These are phyloP conservation scores for Tipula lateralis DNA, from an alignment of 2,888 invertebrate species.

Conservation along the genomic window DNA sequence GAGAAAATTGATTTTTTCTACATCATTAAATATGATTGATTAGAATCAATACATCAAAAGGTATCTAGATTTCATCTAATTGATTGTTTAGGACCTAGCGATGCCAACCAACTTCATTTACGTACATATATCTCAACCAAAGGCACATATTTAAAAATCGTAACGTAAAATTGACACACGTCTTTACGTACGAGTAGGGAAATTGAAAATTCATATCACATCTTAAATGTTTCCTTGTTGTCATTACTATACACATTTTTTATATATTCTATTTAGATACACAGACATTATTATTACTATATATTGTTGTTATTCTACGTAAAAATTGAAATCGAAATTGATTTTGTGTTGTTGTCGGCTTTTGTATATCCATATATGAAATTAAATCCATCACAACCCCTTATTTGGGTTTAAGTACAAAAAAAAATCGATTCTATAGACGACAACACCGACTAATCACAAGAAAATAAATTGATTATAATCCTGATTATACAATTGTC, in stretches of 20 bases:
- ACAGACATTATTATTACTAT: neutral
- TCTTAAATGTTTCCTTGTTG: neutral
- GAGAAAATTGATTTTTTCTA: constrained; percentile 11
- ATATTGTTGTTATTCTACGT: neutral
- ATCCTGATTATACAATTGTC: constrained; percentile 24
- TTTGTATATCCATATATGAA: neutral
- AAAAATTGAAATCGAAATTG: neutral
- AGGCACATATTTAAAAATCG: neutral
- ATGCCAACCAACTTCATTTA: neutral
- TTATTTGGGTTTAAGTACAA: neutral
- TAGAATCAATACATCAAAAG: neutral
- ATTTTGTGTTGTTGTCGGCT: neutral
- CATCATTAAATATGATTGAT: constrained; percentile 19
- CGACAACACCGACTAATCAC: constrained; percentile 15
- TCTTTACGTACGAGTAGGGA: neutral
- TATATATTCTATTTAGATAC: neutral
- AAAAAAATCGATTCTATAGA: neutral
- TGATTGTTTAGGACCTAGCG: neutral
- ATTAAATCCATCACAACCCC: constrained; percentile 19
- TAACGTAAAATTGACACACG: neutral
- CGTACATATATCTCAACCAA: neutral
- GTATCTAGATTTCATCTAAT: neutral
- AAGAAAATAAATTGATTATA: constrained; percentile 19
- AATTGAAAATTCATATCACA: neutral
- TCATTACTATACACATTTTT: neutral